Percentiles rank a stretch among this genome's conserved stretches.
Conservation (phyloP, 2,113 vertebrate genomes). For the Argyrosomus japonicus region DNA sequence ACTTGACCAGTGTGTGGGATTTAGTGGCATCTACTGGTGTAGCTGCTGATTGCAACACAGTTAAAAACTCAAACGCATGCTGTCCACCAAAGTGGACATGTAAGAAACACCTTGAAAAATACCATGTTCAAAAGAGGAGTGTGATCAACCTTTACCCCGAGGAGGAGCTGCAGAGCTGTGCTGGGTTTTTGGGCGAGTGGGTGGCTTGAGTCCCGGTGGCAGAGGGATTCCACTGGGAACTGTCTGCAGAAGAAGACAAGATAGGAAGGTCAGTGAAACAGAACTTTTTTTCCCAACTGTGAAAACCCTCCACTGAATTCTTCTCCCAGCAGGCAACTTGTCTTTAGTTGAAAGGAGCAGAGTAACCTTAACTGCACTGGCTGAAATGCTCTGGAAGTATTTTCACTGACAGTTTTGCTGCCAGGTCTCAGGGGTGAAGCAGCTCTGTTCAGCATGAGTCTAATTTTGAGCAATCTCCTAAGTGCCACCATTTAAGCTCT, state of each 20-base stretch:
- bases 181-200: constrained; percentile 75
- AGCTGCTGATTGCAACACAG: no score
- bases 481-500: neutral
- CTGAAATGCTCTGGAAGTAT: neutral
- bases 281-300: no score
- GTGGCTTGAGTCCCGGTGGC: constrained; percentile 82
- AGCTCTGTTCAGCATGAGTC: neutral
- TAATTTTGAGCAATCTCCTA: constrained; percentile 8
- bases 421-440: accelerated
- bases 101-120: no score
- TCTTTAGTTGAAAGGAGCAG: neutral
- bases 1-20: no score
- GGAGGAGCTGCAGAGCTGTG: constrained; percentile 29
- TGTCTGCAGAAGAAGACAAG: constrained; percentile 57
- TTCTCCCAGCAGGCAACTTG: neutral
- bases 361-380: neutral
- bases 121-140: neutral
- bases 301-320: neutral
- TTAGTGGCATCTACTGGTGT: no score
- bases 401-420: neutral
- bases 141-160: constrained; percentile 59
- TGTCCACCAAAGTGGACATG: no score
- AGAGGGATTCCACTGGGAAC: constrained; percentile 83
- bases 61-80: no score
- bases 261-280: neutral